phyloP scores from a whole-genome alignment of 2,888 invertebrate genomes.

The Anorthoa munda region DNA sequence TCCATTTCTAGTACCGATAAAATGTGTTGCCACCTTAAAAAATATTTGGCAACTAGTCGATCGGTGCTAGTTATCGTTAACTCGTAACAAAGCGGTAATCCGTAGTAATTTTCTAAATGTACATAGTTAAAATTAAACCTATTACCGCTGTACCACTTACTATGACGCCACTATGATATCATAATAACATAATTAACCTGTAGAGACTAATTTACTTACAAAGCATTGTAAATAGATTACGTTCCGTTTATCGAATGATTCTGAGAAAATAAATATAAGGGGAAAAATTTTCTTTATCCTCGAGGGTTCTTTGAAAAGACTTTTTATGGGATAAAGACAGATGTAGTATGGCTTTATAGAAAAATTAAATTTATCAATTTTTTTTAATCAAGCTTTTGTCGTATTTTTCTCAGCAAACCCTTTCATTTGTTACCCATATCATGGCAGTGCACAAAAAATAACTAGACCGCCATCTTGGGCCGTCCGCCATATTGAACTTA shows the following conservation, averaged over 20 bases:
- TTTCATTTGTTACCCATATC: too few species aligned
- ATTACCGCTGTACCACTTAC: conserved; percentile 14
- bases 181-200: conserved; percentile 11
- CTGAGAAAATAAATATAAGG: not conserved
- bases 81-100: conserved; percentile 22
- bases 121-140: conserved; percentile 24
- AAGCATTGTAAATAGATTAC: not conserved
- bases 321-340: not conserved
- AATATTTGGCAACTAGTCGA: conserved; percentile 27
- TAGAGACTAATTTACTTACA: not conserved
- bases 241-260: not conserved
- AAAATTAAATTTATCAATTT: too few species aligned
- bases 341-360: too few species aligned
- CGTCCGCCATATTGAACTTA: too few species aligned
- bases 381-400: too few species aligned
- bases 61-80: conserved; percentile 20
- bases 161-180: conserved; percentile 42
- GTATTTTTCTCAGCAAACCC: too few species aligned
- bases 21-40: not conserved
- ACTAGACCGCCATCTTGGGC: too few species aligned
- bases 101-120: conserved; percentile 29
- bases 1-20: not conserved
- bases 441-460: too few species aligned
- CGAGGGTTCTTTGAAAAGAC: not conserved
- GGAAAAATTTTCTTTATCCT: too few species aligned